phyloP scores from a whole-genome alignment of 2,888 invertebrate species.

The Acleris laterana region DNA sequence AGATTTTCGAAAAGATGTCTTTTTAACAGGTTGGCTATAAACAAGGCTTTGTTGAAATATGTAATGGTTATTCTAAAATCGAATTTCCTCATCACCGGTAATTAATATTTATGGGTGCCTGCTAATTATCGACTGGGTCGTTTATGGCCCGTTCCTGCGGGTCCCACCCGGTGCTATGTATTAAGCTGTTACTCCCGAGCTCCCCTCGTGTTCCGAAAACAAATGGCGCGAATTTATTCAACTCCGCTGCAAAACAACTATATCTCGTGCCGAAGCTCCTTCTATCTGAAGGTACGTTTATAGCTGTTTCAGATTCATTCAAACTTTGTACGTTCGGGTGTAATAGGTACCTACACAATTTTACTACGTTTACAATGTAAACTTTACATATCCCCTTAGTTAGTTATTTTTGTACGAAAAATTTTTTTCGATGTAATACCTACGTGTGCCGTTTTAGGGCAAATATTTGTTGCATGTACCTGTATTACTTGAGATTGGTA shows the following conservation, averaged over 20 bases:
- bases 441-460: too few relatives aligned
- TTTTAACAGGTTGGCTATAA: neutral
- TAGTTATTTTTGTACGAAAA: neutral
- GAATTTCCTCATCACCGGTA: slow-evolving; percentile 40
- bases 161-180: slow-evolving; percentile 46
- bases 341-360: slow-evolving; percentile 3
- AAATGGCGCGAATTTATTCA: slow-evolving; percentile 71
- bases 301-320: slow-evolving; percentile 57
- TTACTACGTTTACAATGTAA: neutral
- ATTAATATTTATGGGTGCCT: slow-evolving; percentile 45
- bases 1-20: neutral
- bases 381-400: neutral
- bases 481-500: too few relatives aligned
- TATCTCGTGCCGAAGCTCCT: slow-evolving; percentile 49
- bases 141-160: slow-evolving; percentile 41
- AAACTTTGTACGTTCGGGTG: slow-evolving; percentile 43
- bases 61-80: slow-evolving; percentile 39
- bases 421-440: neutral
- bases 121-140: slow-evolving; percentile 46
- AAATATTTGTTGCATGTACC: too few relatives aligned
- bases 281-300: slow-evolving; percentile 58
- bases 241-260: slow-evolving; percentile 58
- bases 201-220: slow-evolving; percentile 53
- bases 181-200: slow-evolving; percentile 57
- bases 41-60: slow-evolving; percentile 12